Evolutionary conservation across 1,140 invertebrate species (phyloP), one percentile per base, ranked within the genome.

Genomic region (Leptoteleia sp.): DNA sequence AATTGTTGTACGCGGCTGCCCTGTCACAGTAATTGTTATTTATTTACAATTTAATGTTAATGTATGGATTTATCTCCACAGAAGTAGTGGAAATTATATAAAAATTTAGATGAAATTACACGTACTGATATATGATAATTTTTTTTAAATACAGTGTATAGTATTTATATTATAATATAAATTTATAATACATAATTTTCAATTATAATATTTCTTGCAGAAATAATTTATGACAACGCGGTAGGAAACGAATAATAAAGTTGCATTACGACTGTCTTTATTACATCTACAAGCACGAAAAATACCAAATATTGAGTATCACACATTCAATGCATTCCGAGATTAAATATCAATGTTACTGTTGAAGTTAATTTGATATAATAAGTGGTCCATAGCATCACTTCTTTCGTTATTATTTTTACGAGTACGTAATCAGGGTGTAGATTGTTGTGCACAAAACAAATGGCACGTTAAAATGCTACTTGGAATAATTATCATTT

Each of bases 301-400:
- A 7, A 6, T 27, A 55, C 43, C 33, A 29, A 64, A 62, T 64
- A 50, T 50, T 52, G 25, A 57, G 52, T 55, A 62, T 64, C 52
- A 17, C 45, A 11, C 50, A 47, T 71, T 61, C 37, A 52, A 31
- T 71, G 52, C 68, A 12, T 62, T 47, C 55, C 31, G 25, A 37
- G 47, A 72, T 72, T 54, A 55, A 71, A 38, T 62, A 61, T 71
- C 54, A 62, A 54, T 62, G 48, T 55, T 62, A 62, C 55, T 72
- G 38, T 62, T 48, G 54, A 61, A 15, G 35, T 59, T 57, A 13
- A 59, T 59, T 59, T 29, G 31, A 57, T 48, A 57, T 57, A 57
- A 68, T 57, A 67, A 54, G 37, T 55, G 19, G 6, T 25, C 19
- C 31, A 22, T 29, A 1, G 27, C 6, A 29, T 29, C 8, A 29